A percentile compares a stretch with the other conserved stretches of the same genome.
These are phyloP conservation scores for Agapostemon virescens DNA, from an alignment of 2,888 invertebrate genomes.

Conservation along the genomic window DNA sequence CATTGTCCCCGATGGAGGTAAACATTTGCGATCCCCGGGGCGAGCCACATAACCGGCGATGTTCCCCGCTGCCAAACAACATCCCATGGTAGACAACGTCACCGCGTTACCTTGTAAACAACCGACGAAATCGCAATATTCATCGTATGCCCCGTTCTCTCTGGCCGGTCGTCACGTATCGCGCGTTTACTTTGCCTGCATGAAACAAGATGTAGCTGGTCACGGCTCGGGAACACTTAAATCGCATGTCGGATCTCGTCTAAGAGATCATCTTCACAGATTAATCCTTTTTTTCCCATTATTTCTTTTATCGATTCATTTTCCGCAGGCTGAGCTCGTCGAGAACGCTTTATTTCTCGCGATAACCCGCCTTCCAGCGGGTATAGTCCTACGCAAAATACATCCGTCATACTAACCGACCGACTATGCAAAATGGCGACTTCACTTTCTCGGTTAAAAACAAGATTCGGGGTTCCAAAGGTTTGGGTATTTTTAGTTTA, in stretches of 20 bases:
- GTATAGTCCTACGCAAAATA: background rate
- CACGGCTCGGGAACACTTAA: conserved; percentile 33
- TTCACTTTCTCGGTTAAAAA: background rate
- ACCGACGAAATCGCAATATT: conserved; percentile 29
- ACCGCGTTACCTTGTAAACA: conserved; percentile 55
- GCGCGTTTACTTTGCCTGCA: conserved; percentile 56
- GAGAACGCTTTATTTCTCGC: background rate
- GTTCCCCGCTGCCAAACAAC: conserved; percentile 34
- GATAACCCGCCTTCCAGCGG: background rate
- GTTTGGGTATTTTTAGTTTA: no score
- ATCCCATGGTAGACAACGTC: conserved; percentile 17
- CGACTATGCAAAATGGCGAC: no score
- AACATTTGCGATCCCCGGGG: conserved; percentile 29
- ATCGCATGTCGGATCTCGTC: conserved; percentile 39
- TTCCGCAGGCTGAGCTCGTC: background rate
- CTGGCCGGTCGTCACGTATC: conserved; percentile 59
- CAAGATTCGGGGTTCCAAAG: no score
- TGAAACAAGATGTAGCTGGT: conserved; percentile 58
- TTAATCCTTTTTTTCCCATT: conserved; percentile 49
- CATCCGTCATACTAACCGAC: no score
- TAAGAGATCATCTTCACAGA: conserved; percentile 46
- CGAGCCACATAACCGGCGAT: conserved; percentile 12
- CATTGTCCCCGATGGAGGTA: background rate
- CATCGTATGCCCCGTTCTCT: background rate
- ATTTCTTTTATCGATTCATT: background rate